Base-by-base conservation (phyloP, 1,140 invertebrate species). In the Hyles vespertilio region DNA sequence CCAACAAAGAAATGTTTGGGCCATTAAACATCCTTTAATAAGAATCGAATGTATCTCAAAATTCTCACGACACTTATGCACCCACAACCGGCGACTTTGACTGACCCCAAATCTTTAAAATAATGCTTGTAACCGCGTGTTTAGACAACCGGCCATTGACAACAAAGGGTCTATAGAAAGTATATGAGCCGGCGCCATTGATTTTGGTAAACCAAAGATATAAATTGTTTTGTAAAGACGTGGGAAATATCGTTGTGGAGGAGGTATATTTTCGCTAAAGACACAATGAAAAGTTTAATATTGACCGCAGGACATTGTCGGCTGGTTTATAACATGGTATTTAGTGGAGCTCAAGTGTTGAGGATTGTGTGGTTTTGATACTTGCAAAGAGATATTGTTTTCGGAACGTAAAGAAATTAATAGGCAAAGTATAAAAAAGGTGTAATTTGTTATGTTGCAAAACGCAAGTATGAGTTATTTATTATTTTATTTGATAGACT, bases 271-370 rank as follows among this genome's bases (percentile, higher is more conserved):
- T 70, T 70, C 50, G 43, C 63, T 75, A 40, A 51, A 6, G 22
- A 36, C 45, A 56, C 54, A 56, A 43, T 73, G 59, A 77, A 74
- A 74, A 67, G 65, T 57, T 76, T 81, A 70, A 65, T 79, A 84
- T 84, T 84, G 79, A 84, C 78, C 80, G 69, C 72, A 63, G 67
- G 58, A 61, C 67, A 77, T 70, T 81, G 81, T 71, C 68, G 74
- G 76, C 70, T 69, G 75, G 66, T 85, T 74, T 77, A 85, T 84
- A 22, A 46, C 8, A 58, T 64, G 62, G 53, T 54, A 44, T 54
- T 54, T 54, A 54, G 52, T 54, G n/a, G 36, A 34, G 48, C 58
- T 22, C 67, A 65, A 56, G 58, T 65, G 48, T 10, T 54, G 6
- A 22, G 7, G 59, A 43, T 55, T 51, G 32, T 56, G 36, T 44